Percentiles rank a stretch among this genome's conserved stretches.
phyloP scores from a whole-genome alignment of 2,797 vertebrate genomes.

The Amblyopsis hoosieri region DNA sequence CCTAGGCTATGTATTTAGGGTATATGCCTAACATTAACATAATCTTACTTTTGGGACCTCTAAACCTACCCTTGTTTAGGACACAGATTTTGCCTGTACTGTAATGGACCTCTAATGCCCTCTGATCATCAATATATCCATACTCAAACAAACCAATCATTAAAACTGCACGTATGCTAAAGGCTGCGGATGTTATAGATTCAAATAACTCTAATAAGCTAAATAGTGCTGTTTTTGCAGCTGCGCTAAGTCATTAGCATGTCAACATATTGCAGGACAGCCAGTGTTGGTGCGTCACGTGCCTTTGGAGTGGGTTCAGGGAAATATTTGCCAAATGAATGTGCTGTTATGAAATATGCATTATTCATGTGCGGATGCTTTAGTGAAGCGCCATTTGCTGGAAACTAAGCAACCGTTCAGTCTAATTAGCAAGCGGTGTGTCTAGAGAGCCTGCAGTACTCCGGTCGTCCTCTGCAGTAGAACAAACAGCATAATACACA shows the following conservation, averaged over 20 bases:
- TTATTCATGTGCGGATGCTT: constrained; percentile 58
- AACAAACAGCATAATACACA: constrained; percentile 9
- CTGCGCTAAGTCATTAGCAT: constrained; percentile 58
- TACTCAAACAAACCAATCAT: constrained; percentile 58
- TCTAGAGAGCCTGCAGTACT: constrained; percentile 38
- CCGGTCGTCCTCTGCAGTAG: constrained; percentile 26
- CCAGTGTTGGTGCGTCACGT: constrained; percentile 44
- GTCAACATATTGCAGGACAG: constrained; percentile 48
- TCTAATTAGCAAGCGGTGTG: constrained; percentile 61
- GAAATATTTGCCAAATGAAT: constrained; percentile 63
- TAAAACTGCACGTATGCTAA: constrained; percentile 48
- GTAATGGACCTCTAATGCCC: constrained; percentile 51
- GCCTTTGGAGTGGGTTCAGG: constrained; percentile 53
- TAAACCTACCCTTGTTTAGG: constrained; percentile 47
- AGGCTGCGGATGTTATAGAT: constrained; percentile 38
- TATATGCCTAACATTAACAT: neutral
- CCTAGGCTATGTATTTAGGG: too few species aligned
- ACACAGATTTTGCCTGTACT: constrained; percentile 42
- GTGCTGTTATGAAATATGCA: constrained; percentile 54
- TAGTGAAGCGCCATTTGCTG: constrained; percentile 42
- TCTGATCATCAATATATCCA: constrained; percentile 57
- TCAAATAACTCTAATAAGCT: constrained; percentile 37
- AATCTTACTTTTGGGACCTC: constrained; percentile 2
- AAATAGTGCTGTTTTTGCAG: constrained; percentile 57
- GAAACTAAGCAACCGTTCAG: constrained; percentile 52